phyloP scores from a whole-genome alignment of 2,888 invertebrate genomes.

The Kryphioiulus occultus region DNA sequence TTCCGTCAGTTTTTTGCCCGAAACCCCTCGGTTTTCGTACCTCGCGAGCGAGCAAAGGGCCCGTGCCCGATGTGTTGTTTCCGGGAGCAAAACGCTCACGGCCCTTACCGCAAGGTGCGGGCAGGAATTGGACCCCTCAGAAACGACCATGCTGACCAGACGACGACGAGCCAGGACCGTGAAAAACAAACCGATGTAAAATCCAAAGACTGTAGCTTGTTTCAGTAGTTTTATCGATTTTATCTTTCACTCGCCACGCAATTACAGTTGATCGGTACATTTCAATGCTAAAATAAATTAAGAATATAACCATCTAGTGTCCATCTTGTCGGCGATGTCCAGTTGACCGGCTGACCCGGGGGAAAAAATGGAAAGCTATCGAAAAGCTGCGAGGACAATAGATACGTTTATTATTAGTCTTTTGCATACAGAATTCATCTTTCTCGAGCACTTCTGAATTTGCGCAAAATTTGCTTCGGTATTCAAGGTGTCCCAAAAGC shows the following conservation, averaged over 20 bases:
- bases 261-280: constrained; percentile 30
- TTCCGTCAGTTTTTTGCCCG: neutral
- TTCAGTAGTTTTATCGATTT: constrained; percentile 31
- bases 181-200: neutral
- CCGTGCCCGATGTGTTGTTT: too few species aligned
- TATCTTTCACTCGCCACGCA: constrained; percentile 25
- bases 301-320: neutral
- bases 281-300: constrained; percentile 31
- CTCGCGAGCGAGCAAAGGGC: neutral
- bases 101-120: neutral
- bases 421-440: neutral
- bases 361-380: neutral
- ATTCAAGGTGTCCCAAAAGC: neutral
- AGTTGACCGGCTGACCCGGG: neutral
- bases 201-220: constrained; percentile 13
- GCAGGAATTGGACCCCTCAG: neutral
- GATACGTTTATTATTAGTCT: neutral
- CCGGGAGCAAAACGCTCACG: neutral
- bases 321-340: neutral
- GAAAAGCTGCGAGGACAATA: neutral
- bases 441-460: neutral
- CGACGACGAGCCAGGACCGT: neutral
- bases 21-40: neutral
- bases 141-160: constrained; percentile 30
- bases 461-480: neutral